Conservation (phyloP, 2,888 invertebrate genomes). For the Parapristionchus giblindavisi region DNA sequence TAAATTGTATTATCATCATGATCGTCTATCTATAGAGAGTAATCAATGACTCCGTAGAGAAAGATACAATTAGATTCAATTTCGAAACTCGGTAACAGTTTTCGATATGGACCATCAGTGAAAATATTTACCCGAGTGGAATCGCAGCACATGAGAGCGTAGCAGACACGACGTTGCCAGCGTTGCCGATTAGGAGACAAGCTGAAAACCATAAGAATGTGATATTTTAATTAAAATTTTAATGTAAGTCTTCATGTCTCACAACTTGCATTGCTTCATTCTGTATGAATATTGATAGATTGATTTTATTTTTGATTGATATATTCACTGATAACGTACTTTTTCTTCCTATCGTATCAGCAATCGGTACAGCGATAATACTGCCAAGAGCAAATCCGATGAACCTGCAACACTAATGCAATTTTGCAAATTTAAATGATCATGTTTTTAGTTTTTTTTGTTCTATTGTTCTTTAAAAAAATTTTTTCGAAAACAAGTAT, state of each 20-base stretch:
- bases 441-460: neutral
- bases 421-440: constrained; percentile 29
- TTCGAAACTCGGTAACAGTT: no score
- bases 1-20: constrained; percentile 38
- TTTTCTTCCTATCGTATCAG: constrained; percentile 63
- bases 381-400: constrained; percentile 61
- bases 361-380: constrained; percentile 53
- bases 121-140: constrained; percentile 1
- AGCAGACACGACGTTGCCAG: constrained; percentile 47
- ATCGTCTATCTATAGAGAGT: constrained; percentile 13
- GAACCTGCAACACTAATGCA: constrained; percentile 41
- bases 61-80: neutral
- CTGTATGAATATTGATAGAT: no score
- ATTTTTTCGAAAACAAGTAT: no score
- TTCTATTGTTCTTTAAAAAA: neutral
- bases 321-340: no score
- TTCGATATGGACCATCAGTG: no score
- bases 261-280: no score
- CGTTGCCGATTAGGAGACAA: constrained; percentile 50
- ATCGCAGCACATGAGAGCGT: constrained; percentile 41
- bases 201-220: constrained; percentile 39
- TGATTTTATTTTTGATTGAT: no score
- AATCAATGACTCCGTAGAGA: neutral
- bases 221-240: neutral
- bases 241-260: neutral